phyloP scores from a whole-genome alignment of 30 jellyfish, hydroid and myxozoan species.

The Pseudorhiza aurosa region DNA sequence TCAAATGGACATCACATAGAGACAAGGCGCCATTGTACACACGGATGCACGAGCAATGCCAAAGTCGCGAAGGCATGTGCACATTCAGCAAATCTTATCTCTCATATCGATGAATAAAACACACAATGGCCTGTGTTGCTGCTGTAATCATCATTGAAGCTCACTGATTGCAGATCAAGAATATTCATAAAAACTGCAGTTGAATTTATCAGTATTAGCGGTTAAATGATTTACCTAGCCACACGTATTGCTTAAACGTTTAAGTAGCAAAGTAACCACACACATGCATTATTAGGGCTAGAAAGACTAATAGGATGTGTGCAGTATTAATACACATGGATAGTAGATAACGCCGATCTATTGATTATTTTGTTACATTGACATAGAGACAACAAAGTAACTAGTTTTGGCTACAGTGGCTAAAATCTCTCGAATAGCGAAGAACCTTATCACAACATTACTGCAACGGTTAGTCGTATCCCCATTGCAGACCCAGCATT shows the following conservation, averaged over 20 bases:
- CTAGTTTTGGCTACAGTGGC: too few species aligned
- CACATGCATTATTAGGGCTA: not conserved
- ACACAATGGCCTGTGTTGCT: not conserved
- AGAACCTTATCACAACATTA: too few species aligned
- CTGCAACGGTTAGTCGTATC: too few species aligned
- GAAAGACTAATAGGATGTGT: not conserved
- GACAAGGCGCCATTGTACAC: too few species aligned
- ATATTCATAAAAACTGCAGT: not conserved
- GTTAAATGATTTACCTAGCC: not conserved
- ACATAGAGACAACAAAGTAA: too few species aligned
- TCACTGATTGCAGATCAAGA: not conserved
- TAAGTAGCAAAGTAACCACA: not conserved
- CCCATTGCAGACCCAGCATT: too few species aligned
- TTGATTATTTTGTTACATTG: too few species aligned
- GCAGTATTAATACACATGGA: too few species aligned
- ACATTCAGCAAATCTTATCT: not conserved
- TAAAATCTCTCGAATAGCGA: too few species aligned
- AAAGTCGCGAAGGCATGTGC: not conserved
- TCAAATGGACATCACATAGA: too few species aligned
- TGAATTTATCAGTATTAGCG: not conserved
- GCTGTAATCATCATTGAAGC: not conserved
- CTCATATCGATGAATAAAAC: not conserved
- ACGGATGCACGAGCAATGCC: not conserved
- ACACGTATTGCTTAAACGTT: not conserved
- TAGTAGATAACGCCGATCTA: too few species aligned